These are phyloP conservation scores for Pharmacophagus antenor DNA, from an alignment of 2,888 invertebrate species.

Conservation along the genomic window DNA sequence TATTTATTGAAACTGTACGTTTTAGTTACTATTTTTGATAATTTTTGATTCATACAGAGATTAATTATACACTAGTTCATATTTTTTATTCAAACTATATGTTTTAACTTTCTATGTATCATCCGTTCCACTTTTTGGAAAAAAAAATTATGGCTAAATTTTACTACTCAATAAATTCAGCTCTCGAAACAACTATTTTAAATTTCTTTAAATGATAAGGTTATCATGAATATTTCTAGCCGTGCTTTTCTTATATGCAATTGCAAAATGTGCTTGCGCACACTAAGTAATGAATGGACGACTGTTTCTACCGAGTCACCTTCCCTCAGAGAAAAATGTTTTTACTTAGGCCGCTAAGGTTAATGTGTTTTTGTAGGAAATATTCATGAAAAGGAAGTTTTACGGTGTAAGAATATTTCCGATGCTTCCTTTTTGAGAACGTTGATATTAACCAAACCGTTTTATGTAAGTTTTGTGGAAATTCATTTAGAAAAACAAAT, in stretches of 20 bases:
- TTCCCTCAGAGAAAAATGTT: slow-evolving; percentile 30
- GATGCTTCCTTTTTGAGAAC: neutral
- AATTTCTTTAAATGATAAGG: neutral
- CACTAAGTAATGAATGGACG: slow-evolving; percentile 27
- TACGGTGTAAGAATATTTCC: neutral
- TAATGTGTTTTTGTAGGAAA: slow-evolving; percentile 32
- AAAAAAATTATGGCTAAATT: too few relatives aligned
- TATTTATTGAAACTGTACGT: too few relatives aligned
- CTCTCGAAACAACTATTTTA: neutral
- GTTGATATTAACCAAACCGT: neutral
- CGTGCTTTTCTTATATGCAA: neutral
- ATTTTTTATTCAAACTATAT: too few relatives aligned
- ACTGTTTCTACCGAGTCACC: slow-evolving; percentile 31
- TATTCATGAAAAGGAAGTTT: slow-evolving; percentile 10
- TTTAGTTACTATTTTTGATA: too few relatives aligned
- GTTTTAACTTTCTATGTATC: too few relatives aligned
- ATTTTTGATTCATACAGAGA: too few relatives aligned
- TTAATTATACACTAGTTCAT: too few relatives aligned
- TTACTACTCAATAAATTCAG: too few relatives aligned
- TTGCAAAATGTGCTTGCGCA: slow-evolving; percentile 6
- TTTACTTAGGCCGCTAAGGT: slow-evolving; percentile 23
- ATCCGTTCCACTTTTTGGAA: too few relatives aligned
- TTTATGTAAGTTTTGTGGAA: neutral
- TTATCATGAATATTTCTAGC: neutral
- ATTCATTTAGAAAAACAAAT: too few relatives aligned